A percentile compares a stretch with the other conserved stretches of the same genome.
phyloP scores from a whole-genome alignment of 2,888 invertebrate genomes.

The Drosophila monieri region DNA sequence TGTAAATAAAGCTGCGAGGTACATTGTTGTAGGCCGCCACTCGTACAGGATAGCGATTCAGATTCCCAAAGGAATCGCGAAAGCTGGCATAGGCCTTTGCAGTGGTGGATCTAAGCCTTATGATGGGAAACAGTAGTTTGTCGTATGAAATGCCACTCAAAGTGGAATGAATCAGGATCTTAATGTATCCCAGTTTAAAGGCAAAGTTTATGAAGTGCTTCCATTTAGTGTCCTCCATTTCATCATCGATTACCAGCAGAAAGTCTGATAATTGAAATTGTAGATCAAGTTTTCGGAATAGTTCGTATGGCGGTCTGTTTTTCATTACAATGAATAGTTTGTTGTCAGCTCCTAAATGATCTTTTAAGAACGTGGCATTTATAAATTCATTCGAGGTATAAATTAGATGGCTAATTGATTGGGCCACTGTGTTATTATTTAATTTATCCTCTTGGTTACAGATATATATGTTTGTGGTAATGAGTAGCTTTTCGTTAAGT shows the following conservation, averaged over 20 bases:
- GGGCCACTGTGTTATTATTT: neutral
- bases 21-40: conserved; percentile 60
- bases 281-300: neutral
- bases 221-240: conserved; percentile 3
- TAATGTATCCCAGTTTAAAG: conserved; percentile 12
- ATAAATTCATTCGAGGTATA: neutral
- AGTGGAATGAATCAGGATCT: conserved; percentile 40
- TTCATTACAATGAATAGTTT: conserved; percentile 15
- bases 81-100: conserved; percentile 42
- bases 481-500: conserved; percentile 6
- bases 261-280: conserved; percentile 11
- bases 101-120: conserved; percentile 23
- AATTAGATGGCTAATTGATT: neutral
- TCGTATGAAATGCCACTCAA: conserved; percentile 7
- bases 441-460: neutral
- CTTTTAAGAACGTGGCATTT: neutral
- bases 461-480: conserved; percentile 7
- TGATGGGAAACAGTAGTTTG: conserved; percentile 36
- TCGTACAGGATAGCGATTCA: conserved; percentile 47
- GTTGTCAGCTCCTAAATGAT: neutral
- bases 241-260: conserved; percentile 1
- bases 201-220: conserved; percentile 9
- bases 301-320: conserved; percentile 11
- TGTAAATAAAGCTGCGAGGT: conserved; percentile 56
- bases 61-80: conserved; percentile 52